Percentiles rank a stretch among this genome's conserved stretches.
Evolutionary conservation across 2,113 vertebrate species (phyloP).

Genomic region (Aldabrachelys gigantea): DNA sequence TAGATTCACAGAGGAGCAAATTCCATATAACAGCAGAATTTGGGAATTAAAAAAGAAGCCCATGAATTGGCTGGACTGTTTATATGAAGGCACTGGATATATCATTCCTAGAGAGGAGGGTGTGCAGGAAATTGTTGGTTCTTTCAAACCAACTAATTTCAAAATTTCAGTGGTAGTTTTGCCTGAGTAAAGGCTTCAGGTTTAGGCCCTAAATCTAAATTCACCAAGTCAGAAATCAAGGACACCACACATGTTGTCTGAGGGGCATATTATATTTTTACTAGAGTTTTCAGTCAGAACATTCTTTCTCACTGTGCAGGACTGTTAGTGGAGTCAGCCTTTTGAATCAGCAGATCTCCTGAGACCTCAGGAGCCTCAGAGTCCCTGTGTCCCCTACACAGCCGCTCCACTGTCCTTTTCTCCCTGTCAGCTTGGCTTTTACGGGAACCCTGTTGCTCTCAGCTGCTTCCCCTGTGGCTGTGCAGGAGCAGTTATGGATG

Average conservation of each 20-base stretch:
- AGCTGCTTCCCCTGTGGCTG: background rate
- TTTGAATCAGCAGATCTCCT: background rate
- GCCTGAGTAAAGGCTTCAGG: background rate
- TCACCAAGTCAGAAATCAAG: background rate
- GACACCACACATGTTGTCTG: background rate
- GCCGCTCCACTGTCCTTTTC: background rate
- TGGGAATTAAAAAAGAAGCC: background rate
- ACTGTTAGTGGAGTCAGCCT: background rate
- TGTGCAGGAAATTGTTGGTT: background rate
- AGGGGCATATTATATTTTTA: background rate
- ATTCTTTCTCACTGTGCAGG: background rate
- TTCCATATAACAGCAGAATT: background rate
- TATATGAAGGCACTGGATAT: background rate
- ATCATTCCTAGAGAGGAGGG: background rate
- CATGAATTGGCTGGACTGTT: background rate
- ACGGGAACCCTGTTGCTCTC: background rate
- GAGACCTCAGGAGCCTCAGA: background rate
- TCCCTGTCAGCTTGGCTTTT: background rate
- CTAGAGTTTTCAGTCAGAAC: background rate
- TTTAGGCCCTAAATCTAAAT: background rate
- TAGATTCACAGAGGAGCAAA: background rate
- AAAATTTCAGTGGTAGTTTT: accelerated
- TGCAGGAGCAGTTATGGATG: background rate
- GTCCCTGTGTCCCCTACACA: accelerated
- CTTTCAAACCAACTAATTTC: background rate